Conservation (phyloP, 2,113 vertebrate genomes). For the Strigops habroptila region DNA sequence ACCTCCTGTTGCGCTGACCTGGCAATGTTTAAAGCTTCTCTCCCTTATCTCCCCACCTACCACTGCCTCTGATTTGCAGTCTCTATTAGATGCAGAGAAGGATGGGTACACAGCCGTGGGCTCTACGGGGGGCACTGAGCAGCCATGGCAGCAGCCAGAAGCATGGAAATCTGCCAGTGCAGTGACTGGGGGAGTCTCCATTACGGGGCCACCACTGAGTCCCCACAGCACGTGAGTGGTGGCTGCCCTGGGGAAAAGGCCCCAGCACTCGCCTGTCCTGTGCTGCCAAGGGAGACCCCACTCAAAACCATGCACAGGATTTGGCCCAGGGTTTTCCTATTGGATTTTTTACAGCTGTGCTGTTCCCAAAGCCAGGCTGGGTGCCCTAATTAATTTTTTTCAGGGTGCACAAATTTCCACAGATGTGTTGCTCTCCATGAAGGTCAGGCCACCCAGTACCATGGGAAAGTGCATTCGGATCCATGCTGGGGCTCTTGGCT, state of each 20-base stretch:
- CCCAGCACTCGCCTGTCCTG: background rate
- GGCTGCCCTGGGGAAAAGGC: background rate
- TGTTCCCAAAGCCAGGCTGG: background rate
- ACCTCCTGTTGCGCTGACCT: constrained; percentile 41
- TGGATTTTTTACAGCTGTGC: background rate
- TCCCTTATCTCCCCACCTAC: background rate
- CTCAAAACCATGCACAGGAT: background rate
- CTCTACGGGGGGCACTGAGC: background rate
- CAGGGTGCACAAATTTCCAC: background rate
- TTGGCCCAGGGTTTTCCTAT: background rate
- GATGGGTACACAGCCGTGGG: background rate
- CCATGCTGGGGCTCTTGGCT: background rate
- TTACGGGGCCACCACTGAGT: fast-evolving
- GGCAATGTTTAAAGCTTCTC: constrained; percentile 28
- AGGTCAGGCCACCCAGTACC: background rate
- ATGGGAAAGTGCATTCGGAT: background rate
- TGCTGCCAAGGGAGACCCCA: fast-evolving
- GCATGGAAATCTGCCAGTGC: background rate
- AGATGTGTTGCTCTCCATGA: background rate
- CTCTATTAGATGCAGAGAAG: background rate
- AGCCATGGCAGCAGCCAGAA: background rate
- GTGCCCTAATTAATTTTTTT: background rate
- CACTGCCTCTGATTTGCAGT: background rate
- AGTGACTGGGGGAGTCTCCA: background rate
- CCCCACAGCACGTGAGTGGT: fast-evolving